These are phyloP conservation scores for Eciton burchellii DNA, from an alignment of 1,140 invertebrate genomes.

Conservation along the genomic window DNA sequence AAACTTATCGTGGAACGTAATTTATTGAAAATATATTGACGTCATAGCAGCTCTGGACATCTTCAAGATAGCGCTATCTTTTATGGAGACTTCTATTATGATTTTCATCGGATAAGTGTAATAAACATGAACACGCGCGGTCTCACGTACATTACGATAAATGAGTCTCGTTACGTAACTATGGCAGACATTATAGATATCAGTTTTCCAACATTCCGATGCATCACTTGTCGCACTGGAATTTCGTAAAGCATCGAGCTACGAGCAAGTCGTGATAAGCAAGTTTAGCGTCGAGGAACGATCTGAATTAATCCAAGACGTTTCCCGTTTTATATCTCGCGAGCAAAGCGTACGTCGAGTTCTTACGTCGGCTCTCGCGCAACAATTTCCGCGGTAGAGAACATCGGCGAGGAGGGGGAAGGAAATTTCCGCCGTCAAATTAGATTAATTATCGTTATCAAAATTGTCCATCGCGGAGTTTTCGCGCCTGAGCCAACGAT, in stretches of 20 bases:
- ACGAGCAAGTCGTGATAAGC: neutral
- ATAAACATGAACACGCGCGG: neutral
- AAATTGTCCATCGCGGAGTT: neutral
- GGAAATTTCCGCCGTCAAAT: neutral
- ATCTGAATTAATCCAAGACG: neutral
- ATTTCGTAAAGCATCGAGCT: neutral
- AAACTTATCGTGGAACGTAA: neutral
- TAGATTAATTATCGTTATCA: too few species aligned
- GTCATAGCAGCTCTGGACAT: neutral
- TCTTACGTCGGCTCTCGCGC: neutral
- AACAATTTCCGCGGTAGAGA: neutral
- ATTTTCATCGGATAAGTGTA: conserved; percentile 41
- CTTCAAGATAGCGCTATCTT: conserved; percentile 31
- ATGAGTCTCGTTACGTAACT: conserved; percentile 18
- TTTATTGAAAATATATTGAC: neutral
- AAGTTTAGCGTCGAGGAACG: neutral
- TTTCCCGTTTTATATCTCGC: neutral
- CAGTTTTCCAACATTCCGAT: neutral
- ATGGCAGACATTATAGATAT: neutral
- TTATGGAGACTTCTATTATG: conserved; percentile 18
- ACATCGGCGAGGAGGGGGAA: neutral
- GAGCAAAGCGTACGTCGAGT: neutral
- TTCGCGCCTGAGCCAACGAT: neutral
- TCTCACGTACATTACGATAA: conserved; percentile 15
- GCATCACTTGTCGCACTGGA: neutral